Base-by-base conservation (phyloP, 2,888 invertebrate genomes). In the Xylota sylvarum region DNA sequence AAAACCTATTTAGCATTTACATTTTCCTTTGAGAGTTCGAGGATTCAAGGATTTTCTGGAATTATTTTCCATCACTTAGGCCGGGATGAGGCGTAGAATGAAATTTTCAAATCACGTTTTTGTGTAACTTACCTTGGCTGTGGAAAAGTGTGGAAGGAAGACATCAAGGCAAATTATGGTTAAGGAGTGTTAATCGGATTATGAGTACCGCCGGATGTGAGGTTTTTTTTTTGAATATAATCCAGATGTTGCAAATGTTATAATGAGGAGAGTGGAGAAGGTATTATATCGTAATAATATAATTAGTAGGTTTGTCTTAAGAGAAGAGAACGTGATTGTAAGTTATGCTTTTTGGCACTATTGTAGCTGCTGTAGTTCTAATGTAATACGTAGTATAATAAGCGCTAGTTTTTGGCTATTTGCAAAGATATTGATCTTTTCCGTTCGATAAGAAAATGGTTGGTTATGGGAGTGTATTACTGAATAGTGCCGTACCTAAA, bases 1-100 rank as follows among this genome's bases (percentile, higher is more conserved):
- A 64, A 72, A 79, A 30, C 55, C 35, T 56, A 79, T 79, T 72
- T 72, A 55, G 52, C 50, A 37, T 12, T 19, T 12, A 12, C 3
- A 10, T 32, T 35, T 30, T 50, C 19, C 35, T 12, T 5, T 7
- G 35, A 35, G 12, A 12, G 10, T 35, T 19, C 12, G 12, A 37
- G 58, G 19, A 19, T 37, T 32, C 14, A 32, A 56, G 32, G 32
- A 14, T 32, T 32, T 14, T 35, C 14, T 19, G 2, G 19, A 10
- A 5, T 32, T 37, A 58, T 37, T 58, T 37, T 19, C 5, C 9
- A 19, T 37, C 19, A 35, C 19, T 32, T 58, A 58, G 12, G 35
- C 4, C 0, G 14, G 10, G 10, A 32, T 17, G 19, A 58, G 50
- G 10, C 4, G 19, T 5, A 23, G 23, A 12, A 50, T 50, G 17